Evolutionary conservation across 92 coral and sea anemone genomes (phyloP), one percentile per base, ranked within the genome.

Genomic region (Galaxea fascicularis): DNA sequence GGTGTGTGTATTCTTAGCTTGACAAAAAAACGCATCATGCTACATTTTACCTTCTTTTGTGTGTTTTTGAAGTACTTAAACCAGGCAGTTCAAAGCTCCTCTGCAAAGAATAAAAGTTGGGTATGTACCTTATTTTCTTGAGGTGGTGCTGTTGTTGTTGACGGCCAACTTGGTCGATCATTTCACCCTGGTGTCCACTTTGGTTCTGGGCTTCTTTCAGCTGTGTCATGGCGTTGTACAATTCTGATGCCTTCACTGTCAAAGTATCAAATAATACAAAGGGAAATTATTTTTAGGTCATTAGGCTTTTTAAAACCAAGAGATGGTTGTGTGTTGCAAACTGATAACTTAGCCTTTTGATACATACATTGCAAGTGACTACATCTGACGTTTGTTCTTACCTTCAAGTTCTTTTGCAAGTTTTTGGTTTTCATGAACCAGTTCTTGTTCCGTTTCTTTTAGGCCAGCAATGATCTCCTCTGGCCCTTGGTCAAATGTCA

Each of bases 121-220:
- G 11, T 49, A 9, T 15, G 21, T 65, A 29, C 47, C 46, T 66
- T 28, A 66, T 27, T 29, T 66, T 18, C 47, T 66, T 66, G 6
- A 66, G 72, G 27, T 28, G 72, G 46, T 46, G 47, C 72, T 28
- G 72, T 66, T 66, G 72, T 66, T 66, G 47, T 14, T 46, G 72
- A 17, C 4, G 72, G 7, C 72, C 72, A 7, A 66, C 72, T 29
- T 28, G 21, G n/a, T 66, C 72, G 4, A 29, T 66, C 21, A 46
- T 8, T 28, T 28, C 10, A 4, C 72, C 72, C 18, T 27, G 27
- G 14, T 22, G 74, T 13, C 74, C 74, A 60, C 66, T 60, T n/a
- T 44, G 53, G 22, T 44, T 35, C 53, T 69, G 66, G 66, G 2
- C 46, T 20, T 41, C 54, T 69, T 35, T 69, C 16, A 69, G 24